phyloP scores from a whole-genome alignment of 1,140 invertebrate species.

The Procambarus virginalis region DNA sequence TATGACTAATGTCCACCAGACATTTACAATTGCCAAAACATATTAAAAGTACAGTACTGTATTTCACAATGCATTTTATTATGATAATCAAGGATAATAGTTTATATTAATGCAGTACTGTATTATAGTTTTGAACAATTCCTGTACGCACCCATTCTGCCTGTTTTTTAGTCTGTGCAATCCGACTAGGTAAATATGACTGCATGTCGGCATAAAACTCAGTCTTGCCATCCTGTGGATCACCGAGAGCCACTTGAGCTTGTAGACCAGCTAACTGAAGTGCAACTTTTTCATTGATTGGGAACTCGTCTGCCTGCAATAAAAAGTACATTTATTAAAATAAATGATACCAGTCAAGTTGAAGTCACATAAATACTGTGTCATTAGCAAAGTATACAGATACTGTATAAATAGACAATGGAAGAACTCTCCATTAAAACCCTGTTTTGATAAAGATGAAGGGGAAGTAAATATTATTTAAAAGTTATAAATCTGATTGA shows the following conservation, averaged over 20 bases:
- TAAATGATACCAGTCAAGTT: too few species aligned
- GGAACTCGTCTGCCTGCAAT: constrained; percentile 91
- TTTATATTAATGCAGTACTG: neutral
- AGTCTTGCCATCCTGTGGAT: constrained; percentile 82
- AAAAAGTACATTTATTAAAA: constrained; percentile 48
- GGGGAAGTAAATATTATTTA: too few species aligned
- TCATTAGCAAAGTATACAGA: too few species aligned
- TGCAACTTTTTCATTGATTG: constrained; percentile 94
- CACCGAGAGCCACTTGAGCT: constrained; percentile 92
- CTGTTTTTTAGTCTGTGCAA: constrained; percentile 80
- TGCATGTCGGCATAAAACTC: constrained; percentile 88
- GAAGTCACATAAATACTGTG: too few species aligned
- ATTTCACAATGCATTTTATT: neutral
- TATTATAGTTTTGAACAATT: neutral
- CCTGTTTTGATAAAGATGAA: too few species aligned
- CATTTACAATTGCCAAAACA: too few species aligned
- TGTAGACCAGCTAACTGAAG: constrained; percentile 94
- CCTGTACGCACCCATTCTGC: constrained; percentile 82
- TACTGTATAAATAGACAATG: too few species aligned
- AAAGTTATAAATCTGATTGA: too few species aligned
- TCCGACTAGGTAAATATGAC: constrained; percentile 85
- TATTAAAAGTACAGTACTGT: too few species aligned
- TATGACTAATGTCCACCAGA: too few species aligned
- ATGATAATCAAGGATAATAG: neutral
- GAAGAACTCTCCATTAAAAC: too few species aligned